Conservation (phyloP, 53 echinoderm and acorn worm species). For the Echinarachnius parma region DNA sequence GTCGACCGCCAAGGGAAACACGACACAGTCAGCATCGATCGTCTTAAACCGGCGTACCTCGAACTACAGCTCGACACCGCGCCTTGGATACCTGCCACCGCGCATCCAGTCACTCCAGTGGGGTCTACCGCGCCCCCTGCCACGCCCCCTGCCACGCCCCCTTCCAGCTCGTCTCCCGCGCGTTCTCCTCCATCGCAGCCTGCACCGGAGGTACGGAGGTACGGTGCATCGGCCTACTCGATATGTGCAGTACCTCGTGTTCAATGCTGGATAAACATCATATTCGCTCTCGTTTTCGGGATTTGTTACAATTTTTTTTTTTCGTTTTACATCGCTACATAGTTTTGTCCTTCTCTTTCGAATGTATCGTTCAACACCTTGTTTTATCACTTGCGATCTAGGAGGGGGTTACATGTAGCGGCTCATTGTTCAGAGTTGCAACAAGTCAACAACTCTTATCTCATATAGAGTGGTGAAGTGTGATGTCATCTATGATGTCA, state of each 20-base stretch:
- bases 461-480: too few species aligned
- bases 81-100: not conserved
- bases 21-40: conserved; percentile 6
- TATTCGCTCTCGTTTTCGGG: not conserved
- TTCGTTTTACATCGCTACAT: not conserved
- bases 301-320: not conserved
- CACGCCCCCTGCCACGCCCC: conserved; percentile 4
- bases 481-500: too few species aligned
- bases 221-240: not conserved
- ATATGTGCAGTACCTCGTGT: not conserved
- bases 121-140: not conserved
- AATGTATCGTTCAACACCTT: not conserved
- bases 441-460: too few species aligned
- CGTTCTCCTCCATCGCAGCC: not conserved
- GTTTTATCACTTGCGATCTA: not conserved
- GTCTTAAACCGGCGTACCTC: not conserved
- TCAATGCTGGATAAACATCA: not conserved
- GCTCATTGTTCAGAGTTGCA: not conserved
- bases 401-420: not conserved
- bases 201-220: not conserved
- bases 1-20: not conserved
- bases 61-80: not conserved
- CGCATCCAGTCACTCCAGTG: not conserved
- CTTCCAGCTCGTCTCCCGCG: conserved; percentile 1
- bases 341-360: not conserved